Conservation (phyloP, 2,797 vertebrate genomes). For the Pelochelys cantorii region DNA sequence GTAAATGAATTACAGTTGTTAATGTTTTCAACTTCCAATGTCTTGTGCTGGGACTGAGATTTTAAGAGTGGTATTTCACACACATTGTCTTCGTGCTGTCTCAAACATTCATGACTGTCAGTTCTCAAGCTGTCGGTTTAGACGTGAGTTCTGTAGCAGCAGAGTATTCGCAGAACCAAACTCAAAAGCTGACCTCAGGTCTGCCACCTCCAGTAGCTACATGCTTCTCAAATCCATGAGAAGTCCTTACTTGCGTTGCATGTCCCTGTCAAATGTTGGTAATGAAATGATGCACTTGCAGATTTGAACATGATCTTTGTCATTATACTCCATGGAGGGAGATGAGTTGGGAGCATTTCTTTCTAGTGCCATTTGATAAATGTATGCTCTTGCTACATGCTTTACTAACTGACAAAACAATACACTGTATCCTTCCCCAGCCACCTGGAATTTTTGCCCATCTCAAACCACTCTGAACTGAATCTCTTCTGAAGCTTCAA, state of each 20-base stretch:
- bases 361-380: not conserved
- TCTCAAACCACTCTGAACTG: not conserved
- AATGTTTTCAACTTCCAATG: not conserved
- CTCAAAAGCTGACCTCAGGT: not conserved
- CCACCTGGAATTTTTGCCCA: not conserved
- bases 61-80: not conserved
- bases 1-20: not conserved
- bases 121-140: not conserved
- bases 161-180: not conserved
- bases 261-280: not conserved
- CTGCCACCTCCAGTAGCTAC: not conserved
- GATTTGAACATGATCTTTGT: not conserved
- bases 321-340: not conserved
- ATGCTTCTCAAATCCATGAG: not conserved
- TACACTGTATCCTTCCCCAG: not conserved
- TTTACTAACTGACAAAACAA: not conserved
- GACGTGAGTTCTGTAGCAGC: not conserved
- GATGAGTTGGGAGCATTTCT: not conserved
- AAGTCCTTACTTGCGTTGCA: not conserved
- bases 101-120: rapidly evolving
- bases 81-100: not conserved
- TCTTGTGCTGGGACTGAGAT: not conserved
- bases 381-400: not conserved
- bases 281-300: rapidly evolving
- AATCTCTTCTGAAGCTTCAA: not conserved